Percentiles rank a stretch among this genome's conserved stretches.
phyloP scores from a whole-genome alignment of 2,888 invertebrate genomes.

The Xanthostigma xanthostigma region DNA sequence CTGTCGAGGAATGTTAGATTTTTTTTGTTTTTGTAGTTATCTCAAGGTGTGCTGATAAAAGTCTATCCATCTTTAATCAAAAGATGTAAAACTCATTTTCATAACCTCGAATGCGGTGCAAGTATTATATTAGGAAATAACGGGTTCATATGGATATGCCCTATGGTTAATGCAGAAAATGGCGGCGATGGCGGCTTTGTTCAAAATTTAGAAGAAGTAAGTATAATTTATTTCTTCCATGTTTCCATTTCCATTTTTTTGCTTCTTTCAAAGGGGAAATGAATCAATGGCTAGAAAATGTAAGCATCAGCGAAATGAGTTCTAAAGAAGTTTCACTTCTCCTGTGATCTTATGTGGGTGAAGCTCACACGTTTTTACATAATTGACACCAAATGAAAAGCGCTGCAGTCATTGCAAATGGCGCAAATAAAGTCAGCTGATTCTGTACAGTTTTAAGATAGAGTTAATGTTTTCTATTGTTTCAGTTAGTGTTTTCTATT shows the following conservation, averaged over 20 bases:
- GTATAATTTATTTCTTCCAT: background rate
- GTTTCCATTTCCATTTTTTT: too few species aligned
- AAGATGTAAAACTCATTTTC: conserved; percentile 90
- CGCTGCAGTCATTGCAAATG: too few species aligned
- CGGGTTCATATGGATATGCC: conserved; percentile 89
- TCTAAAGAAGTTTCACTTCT: too few species aligned
- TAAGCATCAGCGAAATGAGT: too few species aligned
- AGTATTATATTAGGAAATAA: conserved; percentile 91
- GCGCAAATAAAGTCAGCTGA: too few species aligned
- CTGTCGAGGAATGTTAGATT: background rate
- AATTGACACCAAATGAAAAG: too few species aligned
- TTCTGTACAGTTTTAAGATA: conserved; percentile 1
- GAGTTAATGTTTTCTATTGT: too few species aligned
- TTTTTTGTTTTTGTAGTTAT: conserved; percentile 36
- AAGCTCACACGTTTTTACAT: too few species aligned
- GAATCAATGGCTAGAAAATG: too few species aligned
- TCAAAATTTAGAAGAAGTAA: conserved; percentile 52
- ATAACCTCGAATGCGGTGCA: conserved; percentile 81
- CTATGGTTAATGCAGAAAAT: conserved; percentile 45
- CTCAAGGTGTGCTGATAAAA: conserved; percentile 77
- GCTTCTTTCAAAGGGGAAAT: too few species aligned
- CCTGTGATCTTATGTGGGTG: too few species aligned
- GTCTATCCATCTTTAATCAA: conserved; percentile 87
- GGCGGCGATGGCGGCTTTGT: conserved; percentile 59
- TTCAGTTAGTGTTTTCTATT: too few species aligned